Evolutionary conservation across 2,113 vertebrate species (phyloP), one percentile per base, ranked within the genome.

Genomic region (Cyanistes caeruleus): DNA sequence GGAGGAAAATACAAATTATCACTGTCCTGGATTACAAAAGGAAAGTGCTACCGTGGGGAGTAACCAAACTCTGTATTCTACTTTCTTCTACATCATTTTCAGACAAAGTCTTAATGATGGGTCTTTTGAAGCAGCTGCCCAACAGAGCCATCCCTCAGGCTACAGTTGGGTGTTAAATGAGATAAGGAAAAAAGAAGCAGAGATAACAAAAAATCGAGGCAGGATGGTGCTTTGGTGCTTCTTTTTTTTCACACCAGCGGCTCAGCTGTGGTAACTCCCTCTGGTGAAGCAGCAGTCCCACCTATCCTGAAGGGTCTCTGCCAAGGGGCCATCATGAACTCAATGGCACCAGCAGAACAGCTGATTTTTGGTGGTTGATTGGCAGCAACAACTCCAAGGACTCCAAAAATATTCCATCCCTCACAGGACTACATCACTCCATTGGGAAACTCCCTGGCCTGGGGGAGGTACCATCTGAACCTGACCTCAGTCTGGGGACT

Each of bases 401-500:
- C 53, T 37, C 14, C 11, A 77, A 44, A 68, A 86, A 77, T 22
- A 44, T 13, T 44, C 62, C 52, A 18, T 35, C 20, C 39, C 20
- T 15, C 7, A 22, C 5, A 23, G 53, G 27, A 52, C 21, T 18
- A 37, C 18, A 37, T 27, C 63, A 52, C 18, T 27, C 7, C 37
- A 15, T 2, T 15, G 53, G 44, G 44, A 27, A 52, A 68, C 37
- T 27, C 37, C 25, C 11, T 6, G 6, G 9, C 14, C 44, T 31
- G 43, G 41, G 30, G 52, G 44, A 59, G 17, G 13, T 35, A 43
- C 31, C 52, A 30, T 20, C 30, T 43, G 44, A 43, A 51, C 37
- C 43, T 27, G 52, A 51, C 62, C 0, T 0, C 4, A 0, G 12
- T 31, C 0, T 76, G 35, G 62, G 52, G 25, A 35, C 25, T 10